phyloP scores from a whole-genome alignment of 1,140 invertebrate species.

The Trigoniulus corallinus region DNA sequence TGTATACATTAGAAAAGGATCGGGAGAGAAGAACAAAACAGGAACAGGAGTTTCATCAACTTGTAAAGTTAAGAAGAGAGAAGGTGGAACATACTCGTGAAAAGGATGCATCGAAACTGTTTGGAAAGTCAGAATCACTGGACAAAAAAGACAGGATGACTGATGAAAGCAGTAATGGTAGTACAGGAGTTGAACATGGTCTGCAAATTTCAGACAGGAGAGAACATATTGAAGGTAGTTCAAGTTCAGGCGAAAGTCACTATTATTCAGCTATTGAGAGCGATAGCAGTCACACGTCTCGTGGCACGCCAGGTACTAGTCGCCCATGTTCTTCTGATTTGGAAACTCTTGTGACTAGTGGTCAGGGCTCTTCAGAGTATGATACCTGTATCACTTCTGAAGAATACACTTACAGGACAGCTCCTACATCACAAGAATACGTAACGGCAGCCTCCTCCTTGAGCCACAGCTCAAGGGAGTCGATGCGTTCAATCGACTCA shows the following conservation, averaged over 20 bases:
- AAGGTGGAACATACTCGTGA: not conserved
- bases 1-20: not conserved
- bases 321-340: constrained; percentile 72
- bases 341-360: constrained; percentile 47
- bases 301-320: constrained; percentile 31
- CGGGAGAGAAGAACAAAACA: not conserved
- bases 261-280: constrained; percentile 75
- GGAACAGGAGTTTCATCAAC: constrained; percentile 12
- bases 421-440: constrained; percentile 55
- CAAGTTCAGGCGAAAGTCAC: constrained; percentile 74
- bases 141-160: constrained; percentile 24
- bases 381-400: constrained; percentile 67
- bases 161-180: constrained; percentile 17
- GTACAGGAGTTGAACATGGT: not conserved
- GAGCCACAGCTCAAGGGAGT: constrained; percentile 54
- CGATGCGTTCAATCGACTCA: constrained; percentile 73
- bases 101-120: constrained; percentile 11
- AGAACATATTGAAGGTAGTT: constrained; percentile 44
- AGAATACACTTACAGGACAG: constrained; percentile 43
- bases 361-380: constrained; percentile 55
- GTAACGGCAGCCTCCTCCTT: constrained; percentile 63
- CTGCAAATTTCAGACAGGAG: no score
- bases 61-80: constrained; percentile 10
- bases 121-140: constrained; percentile 30
- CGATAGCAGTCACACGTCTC: constrained; percentile 29